Base-by-base conservation (phyloP, 2,888 invertebrate species). In the Nymphalis polychloros region DNA sequence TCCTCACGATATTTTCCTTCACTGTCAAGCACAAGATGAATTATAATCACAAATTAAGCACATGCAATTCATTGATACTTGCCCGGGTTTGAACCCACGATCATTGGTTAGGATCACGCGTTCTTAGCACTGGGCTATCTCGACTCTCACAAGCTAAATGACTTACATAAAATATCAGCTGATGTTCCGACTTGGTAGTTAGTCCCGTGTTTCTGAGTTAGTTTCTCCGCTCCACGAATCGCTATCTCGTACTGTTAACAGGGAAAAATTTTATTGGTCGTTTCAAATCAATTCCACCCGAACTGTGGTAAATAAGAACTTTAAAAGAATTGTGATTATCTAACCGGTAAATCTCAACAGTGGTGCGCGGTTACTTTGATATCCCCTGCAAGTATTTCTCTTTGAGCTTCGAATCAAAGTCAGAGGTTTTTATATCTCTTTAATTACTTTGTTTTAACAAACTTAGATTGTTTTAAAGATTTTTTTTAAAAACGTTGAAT, bases 161-260 rank as follows among this genome's bases (percentile, higher is more conserved):
- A 10, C 87, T 86, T 81, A 90, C 90, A 90, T 41, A 91, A 76
- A 64, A 90, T 85, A 72, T 87, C 89, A 49, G 81, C 81, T 5
- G 90, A 88, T 5, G 86, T 85, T 48, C 88, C 90, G n/a, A 86
- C 84, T 3, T 49, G 64, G 68, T 88, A 90, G 0, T 41, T 64
- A 13, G 82, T 88, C n/a, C 88, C 87, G 71, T 88, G 79, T 27
- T 71, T 75, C 10, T 73, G 75, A 20, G 76, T 77, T 6, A 89
- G 71, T 68, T 84, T 85, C 3, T 82, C 82, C 59, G 85, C 86
- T 13, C 88, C 87, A 4, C 85, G 82, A 49, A 81, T 79, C 7
- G 86, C 84, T 19, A 90, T 84, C 75, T 86, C 86, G 66, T 79
- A 87, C 88, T 88, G 78, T 60, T 76, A 78, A 68, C 72, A 67